Conservation (phyloP, 2,797 vertebrate species). For the Bufotes viridis region DNA sequence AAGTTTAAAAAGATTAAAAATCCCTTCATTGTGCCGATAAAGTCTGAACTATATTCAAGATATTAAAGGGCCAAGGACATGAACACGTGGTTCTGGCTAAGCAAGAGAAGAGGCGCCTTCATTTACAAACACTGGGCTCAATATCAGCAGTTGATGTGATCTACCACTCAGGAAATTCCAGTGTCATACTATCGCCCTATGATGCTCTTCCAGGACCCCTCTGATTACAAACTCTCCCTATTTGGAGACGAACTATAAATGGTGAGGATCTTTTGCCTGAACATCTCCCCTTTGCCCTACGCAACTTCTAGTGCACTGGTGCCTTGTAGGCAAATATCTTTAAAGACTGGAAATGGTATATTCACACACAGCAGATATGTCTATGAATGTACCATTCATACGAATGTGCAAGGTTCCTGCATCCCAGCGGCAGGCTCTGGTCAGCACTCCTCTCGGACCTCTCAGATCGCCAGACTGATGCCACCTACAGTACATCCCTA, state of each 20-base stretch:
- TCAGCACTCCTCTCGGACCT: too few species aligned
- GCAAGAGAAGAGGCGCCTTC: not conserved
- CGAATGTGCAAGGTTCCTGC: too few species aligned
- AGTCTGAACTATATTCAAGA: not conserved
- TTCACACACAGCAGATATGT: too few species aligned
- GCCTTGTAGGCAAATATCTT: too few species aligned
- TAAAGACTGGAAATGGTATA: too few species aligned
- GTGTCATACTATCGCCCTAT: not conserved
- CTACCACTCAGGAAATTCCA: too few species aligned
- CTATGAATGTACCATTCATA: too few species aligned
- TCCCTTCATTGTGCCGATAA: not conserved
- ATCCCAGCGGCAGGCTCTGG: too few species aligned
- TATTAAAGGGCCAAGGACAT: not conserved
- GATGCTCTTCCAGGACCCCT: not conserved
- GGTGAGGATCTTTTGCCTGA: not conserved
- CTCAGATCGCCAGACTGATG: not conserved
- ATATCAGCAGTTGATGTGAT: not conserved
- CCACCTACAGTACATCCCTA: not conserved
- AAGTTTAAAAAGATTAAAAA: not conserved
- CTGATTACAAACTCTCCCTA: not conserved
- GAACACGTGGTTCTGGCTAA: not conserved
- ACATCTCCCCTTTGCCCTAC: not conserved
- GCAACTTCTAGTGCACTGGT: too few species aligned
- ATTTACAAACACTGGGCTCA: not conserved
- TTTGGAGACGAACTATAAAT: too few species aligned